These are phyloP conservation scores for Nasonovia ribisnigri DNA, from an alignment of 2,888 invertebrate species.

Conservation along the genomic window DNA sequence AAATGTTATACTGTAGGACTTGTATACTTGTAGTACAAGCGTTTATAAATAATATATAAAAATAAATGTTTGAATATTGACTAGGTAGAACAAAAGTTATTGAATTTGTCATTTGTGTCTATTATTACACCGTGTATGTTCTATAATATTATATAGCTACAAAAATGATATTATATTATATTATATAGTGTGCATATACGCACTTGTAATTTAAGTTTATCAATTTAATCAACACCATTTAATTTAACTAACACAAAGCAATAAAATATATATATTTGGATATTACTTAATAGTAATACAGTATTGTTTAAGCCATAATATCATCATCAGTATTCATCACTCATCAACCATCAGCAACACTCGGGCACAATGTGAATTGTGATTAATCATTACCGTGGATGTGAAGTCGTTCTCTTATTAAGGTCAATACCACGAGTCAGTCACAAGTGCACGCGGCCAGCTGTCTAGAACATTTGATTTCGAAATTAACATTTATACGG, in stretches of 20 bases:
- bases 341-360: neutral
- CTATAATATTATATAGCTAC: neutral
- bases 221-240: neutral
- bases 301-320: neutral
- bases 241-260: neutral
- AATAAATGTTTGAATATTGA: too few species aligned
- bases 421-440: neutral
- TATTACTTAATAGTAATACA: neutral
- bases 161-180: neutral
- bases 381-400: constrained; percentile 2
- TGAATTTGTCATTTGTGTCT: too few species aligned
- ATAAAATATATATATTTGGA: neutral
- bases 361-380: neutral
- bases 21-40: too few species aligned
- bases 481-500: neutral
- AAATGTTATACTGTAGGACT: too few species aligned
- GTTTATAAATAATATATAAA: too few species aligned
- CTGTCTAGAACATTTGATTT: neutral
- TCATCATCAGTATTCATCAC: constrained; percentile 4
- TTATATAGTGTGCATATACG: too few species aligned
- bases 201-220: neutral
- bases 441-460: neutral
- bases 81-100: too few species aligned
- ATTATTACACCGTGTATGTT: too few species aligned
- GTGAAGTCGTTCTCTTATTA: neutral